phyloP scores from a whole-genome alignment of 2,888 invertebrate species.

The Trilocha varians region DNA sequence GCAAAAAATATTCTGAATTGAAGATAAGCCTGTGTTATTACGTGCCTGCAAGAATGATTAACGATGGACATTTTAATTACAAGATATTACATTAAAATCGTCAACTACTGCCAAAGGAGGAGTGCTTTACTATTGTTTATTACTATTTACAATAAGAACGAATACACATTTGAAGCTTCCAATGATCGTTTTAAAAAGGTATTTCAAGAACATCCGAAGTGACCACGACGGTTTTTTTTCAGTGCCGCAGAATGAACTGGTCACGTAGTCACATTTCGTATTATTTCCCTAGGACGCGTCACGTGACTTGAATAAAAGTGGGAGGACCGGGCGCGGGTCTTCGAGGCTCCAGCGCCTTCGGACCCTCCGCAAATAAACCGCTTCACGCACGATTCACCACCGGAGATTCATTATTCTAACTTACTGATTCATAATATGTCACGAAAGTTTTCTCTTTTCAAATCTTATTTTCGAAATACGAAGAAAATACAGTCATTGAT shows the following conservation, averaged over 20 bases:
- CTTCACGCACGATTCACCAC: conserved; percentile 68
- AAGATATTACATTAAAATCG: too few species aligned
- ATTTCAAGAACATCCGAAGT: conserved; percentile 20
- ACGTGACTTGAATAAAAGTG: conserved; percentile 69
- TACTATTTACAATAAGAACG: too few species aligned
- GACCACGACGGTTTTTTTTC: conserved; percentile 44
- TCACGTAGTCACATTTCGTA: conserved; percentile 74
- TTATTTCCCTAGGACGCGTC: conserved; percentile 71
- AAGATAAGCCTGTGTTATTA: too few species aligned
- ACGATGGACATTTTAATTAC: too few species aligned
- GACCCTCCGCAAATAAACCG: conserved; percentile 71
- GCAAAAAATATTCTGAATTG: too few species aligned
- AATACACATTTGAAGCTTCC: too few species aligned
- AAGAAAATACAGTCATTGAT: not conserved
- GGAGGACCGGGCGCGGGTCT: conserved; percentile 38
- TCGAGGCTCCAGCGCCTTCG: conserved; percentile 43
- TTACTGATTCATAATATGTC: conserved; percentile 53
- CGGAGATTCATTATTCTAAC: conserved; percentile 70
- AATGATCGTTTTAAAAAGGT: not conserved
- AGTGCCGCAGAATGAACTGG: conserved; percentile 69
- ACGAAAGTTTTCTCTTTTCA: conserved; percentile 15
- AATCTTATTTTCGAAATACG: not conserved
- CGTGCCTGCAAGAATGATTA: too few species aligned
- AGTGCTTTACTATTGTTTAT: too few species aligned
- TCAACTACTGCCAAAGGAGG: too few species aligned